Evolutionary conservation across 2,797 vertebrate species (phyloP).

Genomic region (Petrocephalus sullivani): DNA sequence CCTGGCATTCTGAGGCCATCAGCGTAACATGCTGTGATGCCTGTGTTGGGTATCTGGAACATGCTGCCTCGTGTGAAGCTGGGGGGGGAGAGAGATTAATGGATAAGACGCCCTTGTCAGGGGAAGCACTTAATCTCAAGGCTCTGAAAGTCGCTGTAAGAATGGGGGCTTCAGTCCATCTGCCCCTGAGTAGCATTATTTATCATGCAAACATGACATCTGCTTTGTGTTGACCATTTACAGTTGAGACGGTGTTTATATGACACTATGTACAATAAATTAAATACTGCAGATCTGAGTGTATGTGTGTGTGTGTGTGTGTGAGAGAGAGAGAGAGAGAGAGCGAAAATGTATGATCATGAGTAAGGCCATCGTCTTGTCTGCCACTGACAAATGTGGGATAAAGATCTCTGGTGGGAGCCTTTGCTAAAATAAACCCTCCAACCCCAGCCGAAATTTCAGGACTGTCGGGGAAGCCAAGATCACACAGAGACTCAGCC

Average conservation of each 20-base stretch:
- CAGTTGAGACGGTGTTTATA: background rate
- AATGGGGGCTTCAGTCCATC: background rate
- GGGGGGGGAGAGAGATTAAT: constrained; percentile 27
- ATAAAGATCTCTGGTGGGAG: background rate
- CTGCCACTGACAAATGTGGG: background rate
- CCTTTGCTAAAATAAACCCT: background rate
- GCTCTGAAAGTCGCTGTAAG: background rate
- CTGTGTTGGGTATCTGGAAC: constrained; percentile 30
- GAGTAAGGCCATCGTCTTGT: background rate
- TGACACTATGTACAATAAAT: background rate
- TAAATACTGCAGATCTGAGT: background rate
- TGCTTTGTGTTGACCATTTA: background rate
- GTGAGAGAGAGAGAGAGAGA: background rate
- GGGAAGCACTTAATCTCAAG: background rate
- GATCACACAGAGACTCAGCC: background rate
- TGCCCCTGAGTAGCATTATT: background rate
- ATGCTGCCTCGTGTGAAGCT: constrained; percentile 25
- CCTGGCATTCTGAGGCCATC: constrained; percentile 43
- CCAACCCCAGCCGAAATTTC: background rate
- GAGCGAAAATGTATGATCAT: background rate
- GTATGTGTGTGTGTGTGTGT: background rate
- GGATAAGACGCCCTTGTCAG: background rate
- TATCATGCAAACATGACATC: background rate
- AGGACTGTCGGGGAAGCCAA: background rate
- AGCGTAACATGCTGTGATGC: constrained; percentile 51